Evolutionary conservation across 2,888 invertebrate genomes (phyloP).

Genomic region (Oxyteleia sp.): DNA sequence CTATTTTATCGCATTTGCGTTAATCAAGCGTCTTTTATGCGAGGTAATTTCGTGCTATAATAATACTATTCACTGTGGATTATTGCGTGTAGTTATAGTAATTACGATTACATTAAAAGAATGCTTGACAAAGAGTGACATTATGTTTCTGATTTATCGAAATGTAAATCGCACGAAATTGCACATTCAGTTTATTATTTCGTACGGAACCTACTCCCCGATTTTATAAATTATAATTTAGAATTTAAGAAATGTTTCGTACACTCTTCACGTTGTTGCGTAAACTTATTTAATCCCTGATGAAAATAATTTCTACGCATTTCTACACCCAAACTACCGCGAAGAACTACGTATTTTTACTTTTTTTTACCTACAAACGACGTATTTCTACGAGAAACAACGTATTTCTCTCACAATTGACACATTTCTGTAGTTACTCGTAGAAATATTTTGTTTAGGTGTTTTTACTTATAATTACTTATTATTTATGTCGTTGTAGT

Average conservation of each 20-base stretch:
- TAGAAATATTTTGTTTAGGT: too few species aligned
- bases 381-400: too few species aligned
- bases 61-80: conserved; percentile 9
- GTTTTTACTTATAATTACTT: too few species aligned
- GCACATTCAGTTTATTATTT: background rate
- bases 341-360: too few species aligned
- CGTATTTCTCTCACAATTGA: too few species aligned
- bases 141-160: conserved; percentile 2
- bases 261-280: too few species aligned
- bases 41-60: conserved; percentile 14
- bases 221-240: background rate
- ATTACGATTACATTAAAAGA: conserved; percentile 26
- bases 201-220: background rate
- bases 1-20: conserved; percentile 15
- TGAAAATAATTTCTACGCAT: too few species aligned
- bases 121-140: conserved; percentile 10
- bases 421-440: too few species aligned
- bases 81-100: conserved; percentile 27
- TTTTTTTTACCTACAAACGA: too few species aligned
- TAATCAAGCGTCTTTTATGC: conserved; percentile 25
- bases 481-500: too few species aligned
- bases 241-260: background rate
- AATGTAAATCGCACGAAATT: background rate
- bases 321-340: too few species aligned
- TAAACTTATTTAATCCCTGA: too few species aligned